Conservation (phyloP, 2,797 vertebrate genomes). For the Triplophysa yarkandensis region DNA sequence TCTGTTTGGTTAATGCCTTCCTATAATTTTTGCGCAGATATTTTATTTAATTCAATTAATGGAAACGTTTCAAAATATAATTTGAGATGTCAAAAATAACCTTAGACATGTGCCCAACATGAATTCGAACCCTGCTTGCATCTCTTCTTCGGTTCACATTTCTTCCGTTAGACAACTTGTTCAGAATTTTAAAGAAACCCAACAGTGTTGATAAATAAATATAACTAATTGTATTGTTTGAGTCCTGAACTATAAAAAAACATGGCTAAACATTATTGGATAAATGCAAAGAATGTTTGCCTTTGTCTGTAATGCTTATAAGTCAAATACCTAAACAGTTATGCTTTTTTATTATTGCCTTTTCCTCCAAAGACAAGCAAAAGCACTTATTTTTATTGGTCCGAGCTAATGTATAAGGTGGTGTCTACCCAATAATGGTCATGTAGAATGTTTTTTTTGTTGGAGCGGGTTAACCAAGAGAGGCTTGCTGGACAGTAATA, state of each 20-base stretch:
- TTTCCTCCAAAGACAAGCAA: not conserved
- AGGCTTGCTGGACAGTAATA: not conserved
- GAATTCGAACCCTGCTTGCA: not conserved
- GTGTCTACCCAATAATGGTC: not conserved
- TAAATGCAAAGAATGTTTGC: too few relatives aligned
- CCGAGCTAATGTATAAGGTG: not conserved
- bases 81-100: too few relatives aligned
- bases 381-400: not conserved
- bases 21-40: too few relatives aligned
- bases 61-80: too few relatives aligned
- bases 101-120: not conserved
- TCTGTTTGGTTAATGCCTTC: too few relatives aligned
- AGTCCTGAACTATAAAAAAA: too few relatives aligned
- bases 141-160: not conserved
- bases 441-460: not conserved
- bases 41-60: too few relatives aligned
- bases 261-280: too few relatives aligned
- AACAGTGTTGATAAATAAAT: too few relatives aligned
- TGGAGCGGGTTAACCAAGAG: not conserved
- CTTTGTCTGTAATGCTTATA: too few relatives aligned
- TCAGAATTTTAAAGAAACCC: too few relatives aligned
- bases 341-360: not conserved
- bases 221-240: too few relatives aligned
- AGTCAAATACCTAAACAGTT: not conserved
- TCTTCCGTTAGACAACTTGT: not conserved